Conservation (phyloP, 2,797 vertebrate genomes). For the Limosa lapponica region DNA sequence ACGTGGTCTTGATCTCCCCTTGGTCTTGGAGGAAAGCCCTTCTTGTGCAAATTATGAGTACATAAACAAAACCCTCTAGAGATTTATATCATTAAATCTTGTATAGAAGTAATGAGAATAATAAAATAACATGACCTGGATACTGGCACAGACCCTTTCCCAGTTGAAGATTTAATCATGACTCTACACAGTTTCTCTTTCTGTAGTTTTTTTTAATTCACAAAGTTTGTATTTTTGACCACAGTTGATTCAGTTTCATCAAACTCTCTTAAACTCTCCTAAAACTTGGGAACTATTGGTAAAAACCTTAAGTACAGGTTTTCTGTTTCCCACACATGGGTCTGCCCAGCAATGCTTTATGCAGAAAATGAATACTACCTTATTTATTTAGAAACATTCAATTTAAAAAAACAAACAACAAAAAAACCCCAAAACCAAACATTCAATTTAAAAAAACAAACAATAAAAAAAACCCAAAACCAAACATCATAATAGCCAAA, state of each 20-base stretch:
- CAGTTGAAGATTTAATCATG: not conserved
- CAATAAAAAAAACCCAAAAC: not conserved
- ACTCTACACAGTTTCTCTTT: not conserved
- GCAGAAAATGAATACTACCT: not conserved
- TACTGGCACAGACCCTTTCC: not conserved
- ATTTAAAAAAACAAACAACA: too few species aligned
- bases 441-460: not conserved
- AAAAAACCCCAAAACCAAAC: fast-evolving
- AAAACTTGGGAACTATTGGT: not conserved
- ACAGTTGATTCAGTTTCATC: not conserved
- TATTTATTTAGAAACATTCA: not conserved
- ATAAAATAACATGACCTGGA: not conserved
- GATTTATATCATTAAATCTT: not conserved
- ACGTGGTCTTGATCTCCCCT: not conserved
- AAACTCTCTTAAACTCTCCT: not conserved
- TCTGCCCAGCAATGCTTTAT: not conserved
- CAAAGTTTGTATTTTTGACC: not conserved
- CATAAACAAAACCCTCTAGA: fast-evolving
- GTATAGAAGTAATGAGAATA: not conserved
- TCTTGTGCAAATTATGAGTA: not conserved
- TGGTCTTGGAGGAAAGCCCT: not conserved
- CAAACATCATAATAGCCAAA: not conserved
- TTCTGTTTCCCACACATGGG: not conserved
- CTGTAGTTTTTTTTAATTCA: not conserved
- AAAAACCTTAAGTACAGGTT: not conserved